These are phyloP conservation scores for Daktulosphaira vitifoliae DNA, from an alignment of 1,140 invertebrate genomes.

Conservation along the genomic window DNA sequence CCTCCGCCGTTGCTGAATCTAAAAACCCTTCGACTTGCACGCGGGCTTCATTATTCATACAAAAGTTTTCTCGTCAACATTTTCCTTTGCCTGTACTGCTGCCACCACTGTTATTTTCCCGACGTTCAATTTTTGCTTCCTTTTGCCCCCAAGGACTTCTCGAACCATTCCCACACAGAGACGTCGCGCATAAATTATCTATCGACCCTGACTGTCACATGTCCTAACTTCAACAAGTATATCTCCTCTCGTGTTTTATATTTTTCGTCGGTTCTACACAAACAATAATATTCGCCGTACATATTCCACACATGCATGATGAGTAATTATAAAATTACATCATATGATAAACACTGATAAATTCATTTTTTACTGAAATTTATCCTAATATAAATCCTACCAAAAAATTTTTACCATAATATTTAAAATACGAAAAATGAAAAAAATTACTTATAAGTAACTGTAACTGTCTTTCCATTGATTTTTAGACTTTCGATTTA, in stretches of 20 bases:
- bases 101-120: not conserved
- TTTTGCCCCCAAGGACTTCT: conserved; percentile 14
- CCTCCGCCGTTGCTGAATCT: not conserved
- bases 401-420: too few relatives aligned
- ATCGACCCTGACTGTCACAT: conserved; percentile 11
- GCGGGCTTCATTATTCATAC: conserved; percentile 33
- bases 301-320: too few relatives aligned
- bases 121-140: conserved; percentile 26
- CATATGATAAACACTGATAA: too few relatives aligned
- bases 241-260: not conserved
- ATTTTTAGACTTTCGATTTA: too few relatives aligned
- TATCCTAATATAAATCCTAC: too few relatives aligned
- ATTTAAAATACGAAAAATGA: too few relatives aligned
- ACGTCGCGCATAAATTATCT: conserved; percentile 31
- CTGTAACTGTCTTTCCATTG: too few relatives aligned
- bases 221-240: not conserved
- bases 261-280: too few relatives aligned
- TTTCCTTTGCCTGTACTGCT: conserved; percentile 21
- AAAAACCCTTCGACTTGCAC: conserved; percentile 29
- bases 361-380: too few relatives aligned
- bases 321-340: too few relatives aligned
- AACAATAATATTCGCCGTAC: too few relatives aligned
- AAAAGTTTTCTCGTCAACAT: conserved; percentile 33
- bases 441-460: too few relatives aligned
- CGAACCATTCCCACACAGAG: conserved; percentile 8